Conservation (phyloP, 2,797 vertebrate genomes). For the Odontamblyopus lacepedii region DNA sequence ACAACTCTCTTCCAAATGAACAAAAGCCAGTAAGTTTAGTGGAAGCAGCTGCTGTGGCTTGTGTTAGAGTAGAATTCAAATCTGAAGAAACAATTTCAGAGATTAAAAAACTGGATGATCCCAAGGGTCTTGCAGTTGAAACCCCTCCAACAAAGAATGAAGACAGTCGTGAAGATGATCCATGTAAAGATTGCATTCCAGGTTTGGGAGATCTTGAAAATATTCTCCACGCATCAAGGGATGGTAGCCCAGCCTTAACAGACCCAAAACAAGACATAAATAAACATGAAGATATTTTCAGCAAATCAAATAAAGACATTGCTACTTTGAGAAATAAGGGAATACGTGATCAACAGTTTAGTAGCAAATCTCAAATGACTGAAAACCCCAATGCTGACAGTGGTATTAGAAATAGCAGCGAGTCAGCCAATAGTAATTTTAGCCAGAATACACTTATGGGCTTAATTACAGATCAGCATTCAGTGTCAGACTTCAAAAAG, state of each 20-base stretch:
- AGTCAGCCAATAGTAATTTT: constrained; percentile 8
- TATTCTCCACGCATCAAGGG: constrained; percentile 18
- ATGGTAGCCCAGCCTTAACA: constrained; percentile 28
- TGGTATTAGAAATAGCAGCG: constrained; percentile 34
- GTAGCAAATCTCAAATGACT: constrained; percentile 18
- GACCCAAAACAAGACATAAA: constrained; percentile 11
- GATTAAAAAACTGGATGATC: constrained; percentile 3
- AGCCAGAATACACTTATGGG: neutral
- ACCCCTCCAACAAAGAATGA: constrained; percentile 16
- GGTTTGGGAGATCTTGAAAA: constrained; percentile 18
- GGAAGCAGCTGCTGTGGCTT: constrained; percentile 1
- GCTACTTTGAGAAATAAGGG: constrained; percentile 11
- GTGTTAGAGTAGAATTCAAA: neutral
- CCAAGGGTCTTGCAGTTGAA: constrained; percentile 16
- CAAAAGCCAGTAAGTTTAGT: neutral
- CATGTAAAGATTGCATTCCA: constrained; percentile 17
- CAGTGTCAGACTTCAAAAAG: constrained; percentile 26
- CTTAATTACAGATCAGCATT: constrained; percentile 22
- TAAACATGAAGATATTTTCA: constrained; percentile 12
- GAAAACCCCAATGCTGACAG: constrained; percentile 24
- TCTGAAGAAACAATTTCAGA: neutral
- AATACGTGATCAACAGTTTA: constrained; percentile 3
- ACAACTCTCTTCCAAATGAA: neutral
- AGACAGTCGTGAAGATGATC: constrained; percentile 12
- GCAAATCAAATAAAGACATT: constrained; percentile 19